A percentile compares a stretch with the other conserved stretches of the same genome.
Conservation (phyloP, 2,888 invertebrate species). For the Tholera decimalis region DNA sequence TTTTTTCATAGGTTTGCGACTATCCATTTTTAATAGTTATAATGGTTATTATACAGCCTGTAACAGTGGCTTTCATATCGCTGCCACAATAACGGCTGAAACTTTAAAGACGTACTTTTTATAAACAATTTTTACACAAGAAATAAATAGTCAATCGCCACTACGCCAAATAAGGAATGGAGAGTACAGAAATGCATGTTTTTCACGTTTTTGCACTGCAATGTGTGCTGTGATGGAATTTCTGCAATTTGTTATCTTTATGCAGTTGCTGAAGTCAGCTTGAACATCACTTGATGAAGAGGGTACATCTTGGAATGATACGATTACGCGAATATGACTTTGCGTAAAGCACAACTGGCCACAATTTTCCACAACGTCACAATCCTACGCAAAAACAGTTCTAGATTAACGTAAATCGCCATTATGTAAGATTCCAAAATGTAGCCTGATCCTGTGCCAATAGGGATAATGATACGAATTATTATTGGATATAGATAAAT, state of each 20-base stretch:
- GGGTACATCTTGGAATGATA: constrained; percentile 32
- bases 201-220: constrained; percentile 34
- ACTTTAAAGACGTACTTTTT: constrained; percentile 38
- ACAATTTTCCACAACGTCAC: constrained; percentile 25
- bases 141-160: constrained; percentile 54
- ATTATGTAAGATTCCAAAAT: constrained; percentile 45
- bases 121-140: constrained; percentile 60
- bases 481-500: constrained; percentile 68
- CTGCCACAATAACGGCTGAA: constrained; percentile 33
- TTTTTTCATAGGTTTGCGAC: constrained; percentile 50
- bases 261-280: constrained; percentile 32
- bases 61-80: constrained; percentile 17
- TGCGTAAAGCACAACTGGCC: constrained; percentile 5
- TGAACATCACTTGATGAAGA: constrained; percentile 24
- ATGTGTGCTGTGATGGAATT: constrained; percentile 25
- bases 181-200: constrained; percentile 62
- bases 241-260: constrained; percentile 33
- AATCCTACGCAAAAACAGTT: constrained; percentile 13
- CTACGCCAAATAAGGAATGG: constrained; percentile 65
- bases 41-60: constrained; percentile 45
- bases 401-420: not conserved
- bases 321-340: constrained; percentile 1
- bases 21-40: constrained; percentile 48
- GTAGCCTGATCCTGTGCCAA: constrained; percentile 32
- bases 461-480: constrained; percentile 71